phyloP scores from a whole-genome alignment of 1,140 invertebrate genomes.

The Centruroides sculpturatus region DNA sequence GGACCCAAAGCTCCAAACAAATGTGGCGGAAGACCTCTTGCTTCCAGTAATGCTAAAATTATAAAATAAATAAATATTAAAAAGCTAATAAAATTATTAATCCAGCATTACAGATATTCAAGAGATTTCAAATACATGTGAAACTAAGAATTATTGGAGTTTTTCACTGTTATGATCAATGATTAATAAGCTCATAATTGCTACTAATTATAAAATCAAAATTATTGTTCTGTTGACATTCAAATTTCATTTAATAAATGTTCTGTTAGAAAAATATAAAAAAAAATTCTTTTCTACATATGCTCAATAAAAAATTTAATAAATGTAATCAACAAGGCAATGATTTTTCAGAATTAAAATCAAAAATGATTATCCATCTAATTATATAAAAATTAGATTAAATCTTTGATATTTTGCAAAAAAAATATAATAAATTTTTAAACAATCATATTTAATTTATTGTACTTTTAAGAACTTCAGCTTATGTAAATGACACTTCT shows the following conservation, averaged over 20 bases:
- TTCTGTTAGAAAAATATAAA: not conserved
- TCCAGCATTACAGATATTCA: not conserved
- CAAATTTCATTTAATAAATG: not conserved
- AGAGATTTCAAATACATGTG: too few relatives aligned
- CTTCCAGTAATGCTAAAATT: conserved; percentile 53
- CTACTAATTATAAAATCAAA: not conserved
- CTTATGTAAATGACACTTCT: too few relatives aligned
- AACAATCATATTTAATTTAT: too few relatives aligned
- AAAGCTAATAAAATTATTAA: not conserved
- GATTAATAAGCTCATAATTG: too few relatives aligned
- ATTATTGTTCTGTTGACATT: not conserved
- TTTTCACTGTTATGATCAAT: too few relatives aligned
- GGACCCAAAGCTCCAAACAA: conserved; percentile 88
- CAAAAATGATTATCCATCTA: not conserved
- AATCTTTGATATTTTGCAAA: too few relatives aligned
- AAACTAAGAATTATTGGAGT: too few relatives aligned
- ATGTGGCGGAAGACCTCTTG: conserved; percentile 84
- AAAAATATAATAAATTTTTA: too few relatives aligned
- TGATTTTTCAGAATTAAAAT: not conserved
- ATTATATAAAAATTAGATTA: too few relatives aligned
- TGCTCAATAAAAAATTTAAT: too few relatives aligned
- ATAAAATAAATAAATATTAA: not conserved
- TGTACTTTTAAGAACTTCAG: too few relatives aligned
- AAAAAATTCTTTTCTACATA: not conserved
- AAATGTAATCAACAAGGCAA: too few relatives aligned